A percentile compares a stretch with the other conserved stretches of the same genome.
These are phyloP conservation scores for Acleris literana DNA, from an alignment of 2,888 invertebrate species.

Conservation along the genomic window DNA sequence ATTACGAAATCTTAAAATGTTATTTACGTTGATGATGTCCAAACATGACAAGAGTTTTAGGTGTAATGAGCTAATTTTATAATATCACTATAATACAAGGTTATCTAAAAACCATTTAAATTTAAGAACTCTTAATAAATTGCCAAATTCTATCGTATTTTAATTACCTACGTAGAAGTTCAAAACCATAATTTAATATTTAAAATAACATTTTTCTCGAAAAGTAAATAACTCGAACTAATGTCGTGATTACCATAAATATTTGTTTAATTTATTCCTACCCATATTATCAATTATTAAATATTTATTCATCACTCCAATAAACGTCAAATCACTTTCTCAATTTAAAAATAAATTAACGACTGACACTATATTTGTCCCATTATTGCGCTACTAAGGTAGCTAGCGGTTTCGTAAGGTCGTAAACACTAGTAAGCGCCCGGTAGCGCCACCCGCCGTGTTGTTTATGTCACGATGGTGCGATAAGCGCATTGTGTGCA, in stretches of 20 bases:
- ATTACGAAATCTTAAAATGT: no score
- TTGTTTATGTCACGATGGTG: slow-evolving; percentile 73
- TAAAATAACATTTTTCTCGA: no score
- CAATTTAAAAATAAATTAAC: slow-evolving; percentile 27
- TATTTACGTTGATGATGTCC: no score
- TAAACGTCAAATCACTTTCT: slow-evolving; percentile 35
- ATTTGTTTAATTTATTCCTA: slow-evolving; percentile 15
- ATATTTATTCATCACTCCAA: slow-evolving; percentile 30
- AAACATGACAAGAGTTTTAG: no score
- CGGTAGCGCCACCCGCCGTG: slow-evolving; percentile 77
- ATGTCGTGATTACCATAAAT: not conserved
- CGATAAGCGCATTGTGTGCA: slow-evolving; percentile 55
- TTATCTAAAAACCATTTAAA: no score
- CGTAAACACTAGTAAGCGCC: slow-evolving; percentile 59
- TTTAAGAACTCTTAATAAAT: no score
- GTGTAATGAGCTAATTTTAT: no score
- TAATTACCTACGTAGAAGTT: not conserved
- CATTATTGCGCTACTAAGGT: slow-evolving; percentile 32
- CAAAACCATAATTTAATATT: not conserved
- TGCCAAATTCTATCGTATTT: no score
- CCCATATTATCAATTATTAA: slow-evolving; percentile 14
- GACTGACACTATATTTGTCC: slow-evolving; percentile 26
- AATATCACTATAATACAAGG: no score
- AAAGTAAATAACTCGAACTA: not conserved
- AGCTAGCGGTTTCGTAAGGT: slow-evolving; percentile 54